phyloP scores from a whole-genome alignment of 1,140 invertebrate genomes.

The Paraescarpia echinospica region DNA sequence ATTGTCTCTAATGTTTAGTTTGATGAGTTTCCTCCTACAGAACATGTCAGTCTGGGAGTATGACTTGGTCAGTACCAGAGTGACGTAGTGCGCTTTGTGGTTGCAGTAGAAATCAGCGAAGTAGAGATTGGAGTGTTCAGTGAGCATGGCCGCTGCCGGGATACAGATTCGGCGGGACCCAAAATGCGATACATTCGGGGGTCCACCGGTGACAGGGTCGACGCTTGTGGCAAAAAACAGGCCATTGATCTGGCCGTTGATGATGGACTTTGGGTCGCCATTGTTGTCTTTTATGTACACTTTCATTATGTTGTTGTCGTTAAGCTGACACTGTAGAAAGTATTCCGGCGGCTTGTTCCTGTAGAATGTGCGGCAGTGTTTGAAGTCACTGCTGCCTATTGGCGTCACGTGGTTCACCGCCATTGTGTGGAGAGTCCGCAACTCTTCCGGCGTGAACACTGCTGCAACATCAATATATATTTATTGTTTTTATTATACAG shows the following conservation, averaged over 20 bases:
- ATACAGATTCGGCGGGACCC: constrained; percentile 9
- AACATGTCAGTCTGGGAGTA: constrained; percentile 17
- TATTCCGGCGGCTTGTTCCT: neutral
- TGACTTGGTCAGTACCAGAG: constrained; percentile 16
- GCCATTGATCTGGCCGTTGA: constrained; percentile 18
- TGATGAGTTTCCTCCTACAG: constrained; percentile 12
- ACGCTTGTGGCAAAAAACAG: constrained; percentile 21
- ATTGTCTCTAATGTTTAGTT: constrained; percentile 14
- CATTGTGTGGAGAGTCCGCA: neutral
- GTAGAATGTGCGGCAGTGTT: neutral
- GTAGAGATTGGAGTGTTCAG: constrained; percentile 13
- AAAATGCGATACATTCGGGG: constrained; percentile 9
- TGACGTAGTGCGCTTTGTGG: constrained; percentile 20
- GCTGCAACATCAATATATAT: neutral
- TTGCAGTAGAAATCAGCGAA: constrained; percentile 31
- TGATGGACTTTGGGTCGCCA: constrained; percentile 23
- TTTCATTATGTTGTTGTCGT: neutral
- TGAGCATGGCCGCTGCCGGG: neutral
- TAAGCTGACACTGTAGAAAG: neutral
- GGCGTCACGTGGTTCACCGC: neutral
- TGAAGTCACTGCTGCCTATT: neutral
- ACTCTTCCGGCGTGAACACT: neutral
- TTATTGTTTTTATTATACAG: neutral
- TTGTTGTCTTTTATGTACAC: constrained; percentile 21
- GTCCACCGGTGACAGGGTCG: neutral